These are phyloP conservation scores for Epizoanthus stellaris DNA, from an alignment of 92 coral and sea anemone species.

Conservation along the genomic window DNA sequence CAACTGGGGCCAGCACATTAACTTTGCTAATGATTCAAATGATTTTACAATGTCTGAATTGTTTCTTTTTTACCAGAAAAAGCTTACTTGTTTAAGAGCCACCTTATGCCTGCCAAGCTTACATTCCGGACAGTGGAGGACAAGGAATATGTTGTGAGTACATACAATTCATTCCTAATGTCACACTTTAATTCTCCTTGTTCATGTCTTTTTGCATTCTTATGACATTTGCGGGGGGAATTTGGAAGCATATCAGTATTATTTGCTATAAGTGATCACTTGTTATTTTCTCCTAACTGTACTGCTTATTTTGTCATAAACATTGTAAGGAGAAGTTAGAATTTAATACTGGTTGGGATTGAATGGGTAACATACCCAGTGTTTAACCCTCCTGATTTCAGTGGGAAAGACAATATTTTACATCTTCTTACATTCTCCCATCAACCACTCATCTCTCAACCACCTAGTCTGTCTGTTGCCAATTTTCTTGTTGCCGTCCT, in stretches of 20 bases:
- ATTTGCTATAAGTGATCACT: too few species aligned
- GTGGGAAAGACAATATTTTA: too few species aligned
- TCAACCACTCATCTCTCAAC: too few species aligned
- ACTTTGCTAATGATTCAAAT: too few species aligned
- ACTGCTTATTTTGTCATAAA: background rate
- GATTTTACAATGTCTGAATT: background rate
- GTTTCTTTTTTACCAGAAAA: conserved; percentile 66
- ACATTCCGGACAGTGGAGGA: conserved; percentile 84
- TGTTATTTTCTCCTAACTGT: background rate
- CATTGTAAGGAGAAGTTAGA: background rate
- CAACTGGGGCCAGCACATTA: too few species aligned
- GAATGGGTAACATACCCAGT: too few species aligned
- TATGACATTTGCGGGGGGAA: background rate
- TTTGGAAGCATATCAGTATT: too few species aligned
- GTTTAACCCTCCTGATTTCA: too few species aligned
- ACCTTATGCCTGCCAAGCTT: conserved; percentile 95
- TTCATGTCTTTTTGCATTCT: background rate
- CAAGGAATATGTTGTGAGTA: conserved; percentile 91
- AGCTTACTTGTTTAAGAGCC: conserved; percentile 94
- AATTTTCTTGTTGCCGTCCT: too few species aligned
- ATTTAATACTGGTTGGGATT: background rate
- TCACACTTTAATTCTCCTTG: background rate
- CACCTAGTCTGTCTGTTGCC: too few species aligned
- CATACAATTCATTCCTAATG: background rate
- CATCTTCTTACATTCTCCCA: too few species aligned